Evolutionary conservation across 2,113 vertebrate genomes (phyloP), one percentile per base, ranked within the genome.

Genomic region (Mandrillus leucophaeus): DNA sequence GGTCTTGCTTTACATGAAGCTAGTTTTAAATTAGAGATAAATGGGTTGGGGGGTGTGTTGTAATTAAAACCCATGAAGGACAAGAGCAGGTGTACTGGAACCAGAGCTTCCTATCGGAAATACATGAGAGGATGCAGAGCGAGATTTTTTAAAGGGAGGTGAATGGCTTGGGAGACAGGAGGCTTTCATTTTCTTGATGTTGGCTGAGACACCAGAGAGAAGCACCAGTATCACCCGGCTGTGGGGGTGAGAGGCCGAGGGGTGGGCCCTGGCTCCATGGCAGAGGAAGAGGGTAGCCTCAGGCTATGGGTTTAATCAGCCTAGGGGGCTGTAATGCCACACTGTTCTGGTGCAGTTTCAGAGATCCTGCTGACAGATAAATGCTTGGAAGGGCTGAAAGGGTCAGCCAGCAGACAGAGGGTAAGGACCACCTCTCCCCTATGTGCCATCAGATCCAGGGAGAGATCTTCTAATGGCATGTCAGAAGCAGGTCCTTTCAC

Each of bases 11-110:
- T 73, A 27, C 32, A 30, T 8, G 30, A 93, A 81, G 18, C 73
- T 50, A 40, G 70, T 88, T 95, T 88, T 90, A 91, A 80, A 86
- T 40, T 25, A 86, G 35, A 92, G 11, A 72, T 14, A 55, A 32
- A 87, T 88, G 61, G 12, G 61, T 17, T 14, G 22, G 38, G 48
- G 32, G 3, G 12, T 3, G 48, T 50, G 48, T 50, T 50, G 68
- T 76, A 25, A 89, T 38, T 35, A 43, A 1, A 64, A 50, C 14
- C 38, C 68, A 48, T 20, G 16, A 30, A 96, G 43, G 27, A 35
- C 9, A 32, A 22, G 66, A 59, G 68, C 52, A 32, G 79, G 17
- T 16, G 10, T 32, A 9, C 3, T 50, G 66, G 72, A 93, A 93
- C 16, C 83, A 87, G 38, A 40, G 20, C 10, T 45, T 70, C n/a